A percentile compares a stretch with the other conserved stretches of the same genome.
phyloP scores from a whole-genome alignment of 2,797 vertebrate genomes.

The Melanotaenia trifasciata region DNA sequence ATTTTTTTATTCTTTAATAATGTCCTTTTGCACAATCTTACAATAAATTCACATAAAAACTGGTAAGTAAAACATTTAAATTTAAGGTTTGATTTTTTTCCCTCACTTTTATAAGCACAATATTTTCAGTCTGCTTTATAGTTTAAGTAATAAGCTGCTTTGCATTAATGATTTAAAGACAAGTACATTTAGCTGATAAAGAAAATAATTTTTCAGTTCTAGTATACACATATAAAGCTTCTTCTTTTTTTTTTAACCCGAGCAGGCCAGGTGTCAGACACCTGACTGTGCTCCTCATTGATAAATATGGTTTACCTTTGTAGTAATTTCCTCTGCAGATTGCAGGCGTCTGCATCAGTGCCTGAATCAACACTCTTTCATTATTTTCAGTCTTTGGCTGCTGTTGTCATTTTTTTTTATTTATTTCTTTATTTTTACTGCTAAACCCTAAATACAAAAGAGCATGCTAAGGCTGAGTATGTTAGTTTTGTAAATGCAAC shows the following conservation, averaged over 20 bases:
- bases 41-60: not conserved
- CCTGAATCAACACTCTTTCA: slow-evolving; percentile 22
- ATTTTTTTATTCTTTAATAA: not conserved
- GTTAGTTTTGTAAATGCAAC: slow-evolving; percentile 71
- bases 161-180: slow-evolving; percentile 2
- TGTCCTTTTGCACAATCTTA: not conserved
- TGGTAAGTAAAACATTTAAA: not conserved
- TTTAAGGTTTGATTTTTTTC: not conserved
- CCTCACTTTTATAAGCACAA: not conserved
- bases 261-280: not conserved
- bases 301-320: not conserved
- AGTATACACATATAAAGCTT: too few relatives aligned
- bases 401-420: slow-evolving; percentile 38
- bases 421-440: slow-evolving; percentile 61
- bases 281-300: not conserved
- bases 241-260: not conserved
- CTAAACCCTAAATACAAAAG: slow-evolving; percentile 66
- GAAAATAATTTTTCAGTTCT: not conserved
- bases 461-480: slow-evolving; percentile 65
- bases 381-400: slow-evolving; percentile 24
- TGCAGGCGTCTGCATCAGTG: slow-evolving; percentile 22
- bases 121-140: not conserved
- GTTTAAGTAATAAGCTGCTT: slow-evolving; percentile 4
- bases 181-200: not conserved
- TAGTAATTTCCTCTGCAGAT: slow-evolving; percentile 15